A percentile compares a stretch with the other conserved stretches of the same genome.
Conservation (phyloP, 2,113 vertebrate species). For the Sus scrofa region DNA sequence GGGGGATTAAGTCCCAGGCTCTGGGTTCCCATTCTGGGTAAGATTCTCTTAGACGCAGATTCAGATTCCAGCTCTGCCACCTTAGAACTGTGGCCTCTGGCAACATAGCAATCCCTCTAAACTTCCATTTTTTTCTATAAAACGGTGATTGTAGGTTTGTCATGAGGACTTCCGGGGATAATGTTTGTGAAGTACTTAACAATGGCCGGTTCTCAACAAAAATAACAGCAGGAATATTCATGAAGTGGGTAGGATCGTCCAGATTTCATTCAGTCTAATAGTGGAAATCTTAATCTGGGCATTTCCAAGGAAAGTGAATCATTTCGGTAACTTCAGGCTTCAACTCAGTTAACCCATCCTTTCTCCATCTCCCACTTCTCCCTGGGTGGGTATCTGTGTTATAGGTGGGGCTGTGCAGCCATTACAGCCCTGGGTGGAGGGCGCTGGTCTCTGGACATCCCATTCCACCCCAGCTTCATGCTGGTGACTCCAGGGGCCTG, state of each 20-base stretch:
- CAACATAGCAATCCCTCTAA: background rate
- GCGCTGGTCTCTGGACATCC: background rate
- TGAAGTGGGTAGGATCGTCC: background rate
- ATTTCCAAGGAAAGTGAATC: background rate
- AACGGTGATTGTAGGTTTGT: background rate
- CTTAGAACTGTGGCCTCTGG: background rate
- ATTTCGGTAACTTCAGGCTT: background rate
- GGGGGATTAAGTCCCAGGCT: background rate
- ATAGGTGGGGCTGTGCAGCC: background rate
- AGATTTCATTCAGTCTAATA: background rate
- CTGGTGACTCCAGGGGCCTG: fast-evolving
- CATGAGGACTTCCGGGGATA: background rate
- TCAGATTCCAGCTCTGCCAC: background rate
- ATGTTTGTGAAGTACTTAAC: background rate
- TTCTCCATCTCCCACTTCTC: background rate
- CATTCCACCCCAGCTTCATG: fast-evolving
- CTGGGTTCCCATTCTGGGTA: background rate
- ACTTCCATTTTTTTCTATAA: background rate
- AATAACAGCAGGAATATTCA: background rate
- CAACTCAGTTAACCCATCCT: background rate
- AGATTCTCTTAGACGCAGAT: background rate
- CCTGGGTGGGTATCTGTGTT: background rate
- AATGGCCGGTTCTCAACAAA: background rate
- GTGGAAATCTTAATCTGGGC: background rate
- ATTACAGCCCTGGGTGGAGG: too few relatives aligned